Base-by-base conservation (phyloP, 2,113 vertebrate genomes). In the Anas platyrhynchos region DNA sequence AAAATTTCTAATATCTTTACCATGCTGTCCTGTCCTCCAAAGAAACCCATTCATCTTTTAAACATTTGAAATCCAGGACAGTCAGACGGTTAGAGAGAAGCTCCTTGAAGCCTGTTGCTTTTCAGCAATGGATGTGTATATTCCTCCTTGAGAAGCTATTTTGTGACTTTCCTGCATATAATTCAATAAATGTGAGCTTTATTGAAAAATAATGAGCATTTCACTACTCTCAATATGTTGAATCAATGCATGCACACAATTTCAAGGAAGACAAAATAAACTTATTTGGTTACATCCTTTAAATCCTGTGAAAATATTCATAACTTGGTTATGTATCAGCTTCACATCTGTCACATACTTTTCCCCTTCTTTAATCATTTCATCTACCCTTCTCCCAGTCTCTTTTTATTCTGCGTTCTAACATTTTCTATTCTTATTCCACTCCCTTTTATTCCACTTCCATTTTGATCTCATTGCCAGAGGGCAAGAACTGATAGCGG, bases 391-490 rank as follows among this genome's bases (percentile, higher is more conserved):
- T 92, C 43, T 75, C 38, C 32, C 25, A 84, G 38, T 65, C 63
- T 38, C 86, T 67, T 58, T 82, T 81, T 68, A 61, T 88, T 93
- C 71, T 74, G 27, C 59, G 43, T 65, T 91, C 43, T 29, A 50
- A 48, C 36, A 62, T 77, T 23, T 68, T 66, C 88, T 73, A 88
- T 76, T 90, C 66, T 95, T 91, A 46, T 34, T 79, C 48, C 46
- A 38, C 74, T 83, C n/a, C 4, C 16, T 88, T 93, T 93, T 71
- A 83, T 94, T 69, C 11, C 25, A 18, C 46, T 90, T 84, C 59
- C 62, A 66, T 93, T 92, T 93, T 94, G 73, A 96, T 95, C 62
- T 68, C 72, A 46, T 72, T 91, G 81, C 86, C 69, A 61, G 80
- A 91, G 76, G 83, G 73, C 14, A 75, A 94, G 43, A 89, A 54